phyloP scores from a whole-genome alignment of 2,797 vertebrate species.

The Chaunax sp. region DNA sequence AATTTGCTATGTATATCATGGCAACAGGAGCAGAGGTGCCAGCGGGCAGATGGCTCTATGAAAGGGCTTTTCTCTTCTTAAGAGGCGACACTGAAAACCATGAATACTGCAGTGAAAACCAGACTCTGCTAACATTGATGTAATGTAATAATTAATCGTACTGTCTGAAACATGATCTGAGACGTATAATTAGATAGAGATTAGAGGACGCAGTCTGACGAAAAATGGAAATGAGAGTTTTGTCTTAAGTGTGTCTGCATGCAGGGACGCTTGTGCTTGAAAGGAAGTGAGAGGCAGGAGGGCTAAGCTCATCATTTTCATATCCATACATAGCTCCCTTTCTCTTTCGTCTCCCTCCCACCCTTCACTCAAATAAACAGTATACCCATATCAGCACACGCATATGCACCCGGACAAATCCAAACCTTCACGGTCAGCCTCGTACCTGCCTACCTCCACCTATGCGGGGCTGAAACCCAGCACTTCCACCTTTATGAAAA shows the following conservation, averaged over 20 bases:
- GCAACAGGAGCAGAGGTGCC: constrained; percentile 41
- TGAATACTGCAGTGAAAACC: constrained; percentile 10
- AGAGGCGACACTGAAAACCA: neutral
- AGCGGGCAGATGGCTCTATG: constrained; percentile 34
- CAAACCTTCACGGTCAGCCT: constrained; percentile 33
- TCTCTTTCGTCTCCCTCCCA: constrained; percentile 29
- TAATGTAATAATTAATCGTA: neutral
- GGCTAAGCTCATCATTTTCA: constrained; percentile 50
- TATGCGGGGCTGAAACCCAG: constrained; percentile 66
- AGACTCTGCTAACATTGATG: neutral
- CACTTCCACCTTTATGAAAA: constrained; percentile 74
- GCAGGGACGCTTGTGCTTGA: constrained; percentile 26
- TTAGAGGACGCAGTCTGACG: neutral
- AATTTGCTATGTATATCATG: constrained; percentile 49
- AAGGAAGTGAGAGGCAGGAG: constrained; percentile 26
- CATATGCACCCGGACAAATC: constrained; percentile 45
- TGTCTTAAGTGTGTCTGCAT: constrained; percentile 16
- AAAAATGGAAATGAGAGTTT: constrained; percentile 16
- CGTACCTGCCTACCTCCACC: constrained; percentile 44
- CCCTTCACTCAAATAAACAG: constrained; percentile 45
- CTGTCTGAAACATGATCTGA: neutral
- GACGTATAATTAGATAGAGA: neutral
- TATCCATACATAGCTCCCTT: constrained; percentile 49
- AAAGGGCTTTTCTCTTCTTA: constrained; percentile 9
- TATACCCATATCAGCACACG: constrained; percentile 22